Conservation (phyloP, 1,140 invertebrate genomes). For the Drosophila sp. region DNA sequence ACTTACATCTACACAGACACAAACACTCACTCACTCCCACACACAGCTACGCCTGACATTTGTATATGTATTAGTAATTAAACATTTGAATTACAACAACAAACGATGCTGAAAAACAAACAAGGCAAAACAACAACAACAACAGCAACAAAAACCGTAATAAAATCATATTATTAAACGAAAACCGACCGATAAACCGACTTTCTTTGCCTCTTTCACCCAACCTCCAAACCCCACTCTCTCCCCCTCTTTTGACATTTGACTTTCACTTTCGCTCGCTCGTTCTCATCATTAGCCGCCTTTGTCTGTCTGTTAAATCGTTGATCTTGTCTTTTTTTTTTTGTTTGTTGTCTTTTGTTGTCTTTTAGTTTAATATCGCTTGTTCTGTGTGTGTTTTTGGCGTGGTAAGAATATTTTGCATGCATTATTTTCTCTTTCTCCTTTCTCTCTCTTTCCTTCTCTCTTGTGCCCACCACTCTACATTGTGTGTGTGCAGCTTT, state of each 20-base stretch:
- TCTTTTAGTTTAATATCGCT: conserved; percentile 13
- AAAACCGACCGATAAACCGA: conserved; percentile 6
- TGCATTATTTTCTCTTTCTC: conserved; percentile 8
- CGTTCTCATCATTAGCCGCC: neutral
- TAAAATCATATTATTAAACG: conserved; percentile 12
- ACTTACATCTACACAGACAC: conserved; percentile 14
- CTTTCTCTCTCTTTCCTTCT: neutral
- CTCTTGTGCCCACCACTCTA: neutral
- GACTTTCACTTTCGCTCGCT: conserved; percentile 5
- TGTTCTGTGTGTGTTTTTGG: conserved; percentile 37
- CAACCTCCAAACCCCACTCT: neutral
- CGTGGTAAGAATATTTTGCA: conserved; percentile 17
- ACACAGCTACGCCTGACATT: conserved; percentile 35
- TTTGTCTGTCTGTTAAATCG: conserved; percentile 1
- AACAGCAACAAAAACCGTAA: conserved; percentile 11
- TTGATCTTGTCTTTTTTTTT: neutral
- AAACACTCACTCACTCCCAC: conserved; percentile 33
- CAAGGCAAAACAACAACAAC: conserved; percentile 15
- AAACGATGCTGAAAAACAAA: conserved; percentile 11
- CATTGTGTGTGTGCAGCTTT: conserved; percentile 7
- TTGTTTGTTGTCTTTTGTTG: conserved; percentile 34
- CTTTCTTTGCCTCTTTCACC: neutral
- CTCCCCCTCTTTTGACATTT: neutral
- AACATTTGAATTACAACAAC: conserved; percentile 30
- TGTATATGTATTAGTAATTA: conserved; percentile 68